Base-by-base conservation (phyloP, 2,888 invertebrate genomes). In the Miltochrista miniata region DNA sequence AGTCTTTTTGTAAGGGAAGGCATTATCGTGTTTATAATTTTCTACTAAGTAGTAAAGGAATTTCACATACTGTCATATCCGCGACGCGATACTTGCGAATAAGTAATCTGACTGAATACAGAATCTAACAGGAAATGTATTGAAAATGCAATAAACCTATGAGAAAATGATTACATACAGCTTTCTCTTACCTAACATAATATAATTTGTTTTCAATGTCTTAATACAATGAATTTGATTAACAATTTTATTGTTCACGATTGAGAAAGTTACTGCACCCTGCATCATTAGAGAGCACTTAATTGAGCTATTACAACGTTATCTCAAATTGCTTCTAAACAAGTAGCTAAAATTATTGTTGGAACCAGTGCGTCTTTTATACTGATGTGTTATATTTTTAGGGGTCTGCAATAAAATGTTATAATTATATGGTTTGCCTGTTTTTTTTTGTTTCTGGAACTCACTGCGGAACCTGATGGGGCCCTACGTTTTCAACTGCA, bases 241-340 rank as follows among this genome's bases (percentile, higher is more conserved):
- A 48, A 15, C 14, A 50, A 41, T 45, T 50, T 47, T 48, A 55
- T 68, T 63, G 52, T 64, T 56, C 11, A 31, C 9, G 36, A 66
- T 48, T 54, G 18, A 56, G 61, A 68, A 64, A 64, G 64, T 24
- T 24, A 24, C 18, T 24, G 18, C 36, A 12, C 24, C 18, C 24
- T 50, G 45, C 24, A 41, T 31, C 36, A 56, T 65, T 68, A 61
- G 45, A 61, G 52, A 65, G 69, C 59, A 24, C 18, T 5, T 61
- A 56, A 37, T 64, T 53, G 51, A 45, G 14, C 33, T 40, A 50
- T 42, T 44, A 50, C 29, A 36, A 38, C 39, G 46, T 57, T 61
- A 58, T 54, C 52, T 68, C 24, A 33, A 24, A 43, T 54, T 53
- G 31, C 39, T 24, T 51, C 50, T 55, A 61, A 41, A 48, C 54